Conservation (phyloP, 2,888 invertebrate species). For the Ceramica pisi region DNA sequence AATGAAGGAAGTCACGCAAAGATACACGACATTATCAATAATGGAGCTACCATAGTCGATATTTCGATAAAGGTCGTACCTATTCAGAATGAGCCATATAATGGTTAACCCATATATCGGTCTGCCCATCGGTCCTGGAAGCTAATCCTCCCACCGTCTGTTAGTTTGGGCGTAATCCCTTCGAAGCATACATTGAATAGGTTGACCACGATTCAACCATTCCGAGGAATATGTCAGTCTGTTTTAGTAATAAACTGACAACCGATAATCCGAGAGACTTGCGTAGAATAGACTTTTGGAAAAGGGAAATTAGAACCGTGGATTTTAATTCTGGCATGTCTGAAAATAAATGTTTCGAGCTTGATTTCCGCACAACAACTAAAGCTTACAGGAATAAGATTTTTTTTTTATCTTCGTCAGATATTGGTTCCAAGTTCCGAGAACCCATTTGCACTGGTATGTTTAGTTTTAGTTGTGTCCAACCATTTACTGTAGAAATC, state of each 20-base stretch:
- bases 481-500: background rate
- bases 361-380: no score
- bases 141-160: slow-evolving; percentile 52
- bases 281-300: background rate
- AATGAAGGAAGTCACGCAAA: slow-evolving; percentile 34
- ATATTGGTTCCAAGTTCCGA: slow-evolving; percentile 3
- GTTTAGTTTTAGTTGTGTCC: background rate
- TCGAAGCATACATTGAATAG: slow-evolving; percentile 36
- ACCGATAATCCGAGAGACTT: background rate
- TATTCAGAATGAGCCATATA: slow-evolving; percentile 36
- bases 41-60: slow-evolving; percentile 6
- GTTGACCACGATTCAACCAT: slow-evolving; percentile 35
- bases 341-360: no score
- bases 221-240: slow-evolving; percentile 1
- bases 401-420: background rate
- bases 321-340: background rate
- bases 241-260: slow-evolving; percentile 7
- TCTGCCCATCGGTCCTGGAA: slow-evolving; percentile 29
- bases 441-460: background rate
- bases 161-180: slow-evolving; percentile 54
- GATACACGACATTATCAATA: slow-evolving; percentile 7
- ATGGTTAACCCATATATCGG: slow-evolving; percentile 26
- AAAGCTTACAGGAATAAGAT: no score
- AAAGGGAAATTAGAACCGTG: background rate
- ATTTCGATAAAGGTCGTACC: slow-evolving; percentile 23